A percentile compares a stretch with the other conserved stretches of the same genome.
These are phyloP conservation scores for Eidolon helvum DNA, from an alignment of 2,113 vertebrate species.

Conservation along the genomic window DNA sequence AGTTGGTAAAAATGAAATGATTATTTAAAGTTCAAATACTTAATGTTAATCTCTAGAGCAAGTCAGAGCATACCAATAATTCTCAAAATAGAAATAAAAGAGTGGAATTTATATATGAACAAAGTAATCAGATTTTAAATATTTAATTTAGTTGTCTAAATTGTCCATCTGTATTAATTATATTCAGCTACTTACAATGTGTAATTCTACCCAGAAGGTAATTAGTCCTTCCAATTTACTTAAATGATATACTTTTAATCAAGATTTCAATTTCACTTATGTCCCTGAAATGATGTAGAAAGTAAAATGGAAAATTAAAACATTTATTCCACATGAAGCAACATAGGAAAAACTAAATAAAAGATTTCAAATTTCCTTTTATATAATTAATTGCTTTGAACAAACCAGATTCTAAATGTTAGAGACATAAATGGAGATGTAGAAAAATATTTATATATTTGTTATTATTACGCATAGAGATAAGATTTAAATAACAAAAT, in stretches of 20 bases:
- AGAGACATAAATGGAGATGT: not conserved
- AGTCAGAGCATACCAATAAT: not conserved
- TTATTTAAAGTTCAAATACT: not conserved
- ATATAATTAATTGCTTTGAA: not conserved
- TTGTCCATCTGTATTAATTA: not conserved
- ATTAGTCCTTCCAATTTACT: not conserved
- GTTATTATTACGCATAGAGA: not conserved
- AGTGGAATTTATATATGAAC: not conserved
- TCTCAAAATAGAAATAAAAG: not conserved
- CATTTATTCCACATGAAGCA: not conserved
- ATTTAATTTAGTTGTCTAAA: constrained; percentile 9
- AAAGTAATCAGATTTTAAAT: not conserved
- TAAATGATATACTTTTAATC: constrained; percentile 32
- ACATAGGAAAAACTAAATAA: not conserved
- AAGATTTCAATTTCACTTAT: constrained; percentile 39
- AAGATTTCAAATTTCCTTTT: not conserved
- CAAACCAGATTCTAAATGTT: not conserved
- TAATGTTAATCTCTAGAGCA: not conserved
- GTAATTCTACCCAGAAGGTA: not conserved
- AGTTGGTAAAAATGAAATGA: not conserved
- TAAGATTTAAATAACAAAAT: not conserved
- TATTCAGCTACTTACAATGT: constrained; percentile 40
- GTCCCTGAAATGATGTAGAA: not conserved
- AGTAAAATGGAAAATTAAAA: constrained; percentile 25
- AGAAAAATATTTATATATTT: not conserved